Percentiles rank a stretch among this genome's conserved stretches.
phyloP scores from a whole-genome alignment of 2,113 vertebrate species.

The Naja naja region DNA sequence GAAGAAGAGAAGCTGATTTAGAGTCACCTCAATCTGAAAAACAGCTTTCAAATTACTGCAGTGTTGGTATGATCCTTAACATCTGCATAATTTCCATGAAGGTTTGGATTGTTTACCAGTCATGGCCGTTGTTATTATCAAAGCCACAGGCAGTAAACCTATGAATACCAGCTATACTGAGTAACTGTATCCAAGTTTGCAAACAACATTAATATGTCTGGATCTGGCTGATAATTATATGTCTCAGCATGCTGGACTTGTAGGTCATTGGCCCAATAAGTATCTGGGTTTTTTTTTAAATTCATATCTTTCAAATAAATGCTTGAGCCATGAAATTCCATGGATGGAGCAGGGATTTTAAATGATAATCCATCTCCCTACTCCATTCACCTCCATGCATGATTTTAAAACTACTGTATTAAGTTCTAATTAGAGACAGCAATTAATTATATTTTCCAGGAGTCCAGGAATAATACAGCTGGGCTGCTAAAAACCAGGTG shows the following conservation, averaged over 20 bases:
- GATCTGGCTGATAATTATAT: background rate
- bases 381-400: background rate
- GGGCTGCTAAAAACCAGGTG: background rate
- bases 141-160: background rate
- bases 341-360: background rate
- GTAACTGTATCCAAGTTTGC: background rate
- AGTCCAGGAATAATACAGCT: background rate
- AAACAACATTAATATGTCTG: background rate
- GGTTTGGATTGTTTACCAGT: background rate
- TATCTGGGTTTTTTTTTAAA: background rate
- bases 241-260: background rate
- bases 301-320: background rate
- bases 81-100: background rate
- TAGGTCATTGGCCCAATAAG: background rate
- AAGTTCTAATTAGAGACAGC: background rate
- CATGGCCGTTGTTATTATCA: background rate
- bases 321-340: background rate
- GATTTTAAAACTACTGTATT: background rate
- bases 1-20: background rate
- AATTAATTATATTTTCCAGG: background rate
- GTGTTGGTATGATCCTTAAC: constrained; percentile 23
- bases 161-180: background rate
- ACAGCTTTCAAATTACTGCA: constrained; percentile 22
- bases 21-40: constrained; percentile 23
- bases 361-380: background rate